Base-by-base conservation (phyloP, 2,888 invertebrate species). In the Plusia festucae region DNA sequence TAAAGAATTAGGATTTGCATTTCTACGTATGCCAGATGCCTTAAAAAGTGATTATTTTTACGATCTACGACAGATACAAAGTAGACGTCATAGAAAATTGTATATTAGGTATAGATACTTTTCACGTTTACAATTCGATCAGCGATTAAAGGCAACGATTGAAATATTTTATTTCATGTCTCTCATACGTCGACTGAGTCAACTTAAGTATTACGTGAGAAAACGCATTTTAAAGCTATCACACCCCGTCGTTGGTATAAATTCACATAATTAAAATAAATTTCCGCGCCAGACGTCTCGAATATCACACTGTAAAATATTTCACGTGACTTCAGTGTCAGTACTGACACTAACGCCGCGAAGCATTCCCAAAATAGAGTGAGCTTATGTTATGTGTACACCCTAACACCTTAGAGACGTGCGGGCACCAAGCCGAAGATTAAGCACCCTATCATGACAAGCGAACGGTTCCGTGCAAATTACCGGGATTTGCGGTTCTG, bases 401-500 rank as follows among this genome's bases (percentile, higher is more conserved):
- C 62, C 68, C 66, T 79, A 57, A 76, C 60, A 53, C 53, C 58
- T 65, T 52, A 60, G 55, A 68, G 57, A 61, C 66, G 73, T 65
- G 68, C 71, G 63, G 69, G 55, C 32, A 49, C 15, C 67, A 60
- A 61, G 64, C 62, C 56, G 68, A 71, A 82, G 75, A 81, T 81
- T 80, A 79, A 80, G 79, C 69, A 72, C 65, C 69, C 67, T 67
- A 79, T 79, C 79, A 71, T 73, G 73, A 78, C 70, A 71, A 65
- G 72, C 75, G 73, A 78, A 76, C 67, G 68, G 73, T 77, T 81
- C 67, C 74, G 62, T 66, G 75, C 73, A 82, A 86, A 83, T 85
- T 82, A 77, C 80, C 56, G 58, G 75, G 78, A 82, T 84, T 84
- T 82, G 80, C 70, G 70, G 76, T 70, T 60, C 71, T 70, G 73